Evolutionary conservation across 2,888 invertebrate genomes (phyloP), one percentile per base, ranked within the genome.

Genomic region (Andrena trimmerana): DNA sequence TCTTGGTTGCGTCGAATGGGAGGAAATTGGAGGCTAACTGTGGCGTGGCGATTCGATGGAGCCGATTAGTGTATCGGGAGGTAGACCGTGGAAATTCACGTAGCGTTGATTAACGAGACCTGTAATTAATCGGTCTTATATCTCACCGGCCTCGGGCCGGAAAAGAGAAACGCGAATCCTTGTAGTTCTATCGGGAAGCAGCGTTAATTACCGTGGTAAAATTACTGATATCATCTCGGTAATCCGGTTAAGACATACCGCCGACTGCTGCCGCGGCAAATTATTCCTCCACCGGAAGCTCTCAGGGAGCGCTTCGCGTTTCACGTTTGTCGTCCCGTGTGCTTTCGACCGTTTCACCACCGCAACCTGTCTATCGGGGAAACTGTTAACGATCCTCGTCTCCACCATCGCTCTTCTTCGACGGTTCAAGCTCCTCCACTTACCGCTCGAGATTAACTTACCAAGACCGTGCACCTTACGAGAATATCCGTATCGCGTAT

Each of bases 131-230:
- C 57, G 76, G 33, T 33, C 57, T 20, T 59, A 65, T 62, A 75
- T 85, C 85, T 78, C 67, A 62, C 69, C 62, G 31, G 29, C 20
- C n/a, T 50, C 67, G 29, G 42, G 63, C 69, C 74, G 81, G 80
- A 81, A 81, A 74, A 74, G 86, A 81, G 82, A 54, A 82, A 68
- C 76, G 65, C 67, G 68, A 57, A 75, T 71, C 65, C 59, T 54
- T 62, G 52, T 63, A 52, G 42, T 31, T 69, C 63, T 70, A 77
- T 71, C 69, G 74, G 57, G 75, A 50, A 73, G 78, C 67, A 48
- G 84, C 81, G 89, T 88, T 91, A 92, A 92, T 92, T 91, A 84
- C 88, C 92, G 91, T 91, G 91, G 91, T 90, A 92, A 92, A 92
- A 90, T 90, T 72, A 82, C 88, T 86, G 91, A 91, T 91, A 91